These are phyloP conservation scores for Rousettus madagascariensis DNA, from an alignment of 2,797 vertebrate genomes.

Conservation along the genomic window DNA sequence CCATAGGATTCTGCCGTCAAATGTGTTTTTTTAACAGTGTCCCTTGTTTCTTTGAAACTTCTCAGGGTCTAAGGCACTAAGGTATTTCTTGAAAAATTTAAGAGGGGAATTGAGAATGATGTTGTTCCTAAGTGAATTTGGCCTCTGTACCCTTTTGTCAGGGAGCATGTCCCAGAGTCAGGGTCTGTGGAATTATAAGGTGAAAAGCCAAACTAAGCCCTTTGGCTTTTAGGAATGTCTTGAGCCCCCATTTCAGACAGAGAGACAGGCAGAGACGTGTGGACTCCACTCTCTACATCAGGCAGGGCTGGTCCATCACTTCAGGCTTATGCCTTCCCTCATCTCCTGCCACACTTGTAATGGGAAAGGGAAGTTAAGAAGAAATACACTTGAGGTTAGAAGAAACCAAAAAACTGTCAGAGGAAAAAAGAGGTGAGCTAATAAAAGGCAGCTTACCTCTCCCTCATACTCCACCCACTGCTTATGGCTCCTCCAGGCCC, in stretches of 20 bases:
- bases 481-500: constrained; percentile 15
- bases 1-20: not conserved
- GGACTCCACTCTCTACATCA: not conserved
- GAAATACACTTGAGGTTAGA: not conserved
- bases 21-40: not conserved
- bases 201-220: not conserved
- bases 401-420: not conserved
- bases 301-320: not conserved
- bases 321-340: not conserved
- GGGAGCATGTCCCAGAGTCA: not conserved
- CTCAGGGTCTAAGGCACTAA: not conserved
- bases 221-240: not conserved
- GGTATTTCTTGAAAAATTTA: not conserved
- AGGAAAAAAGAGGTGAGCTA: not conserved
- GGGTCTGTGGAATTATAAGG: not conserved
- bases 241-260: not conserved
- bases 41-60: not conserved
- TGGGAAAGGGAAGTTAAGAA: not conserved
- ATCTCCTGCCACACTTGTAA: not conserved
- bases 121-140: not conserved
- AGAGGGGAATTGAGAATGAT: not conserved
- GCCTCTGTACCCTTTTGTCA: not conserved
- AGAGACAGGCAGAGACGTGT: no score
- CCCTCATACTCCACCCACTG: not conserved
- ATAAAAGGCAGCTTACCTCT: not conserved